A percentile compares a stretch with the other conserved stretches of the same genome.
These are phyloP conservation scores for Genyomyrus donnyi DNA, from an alignment of 2,113 vertebrate genomes.

Conservation along the genomic window DNA sequence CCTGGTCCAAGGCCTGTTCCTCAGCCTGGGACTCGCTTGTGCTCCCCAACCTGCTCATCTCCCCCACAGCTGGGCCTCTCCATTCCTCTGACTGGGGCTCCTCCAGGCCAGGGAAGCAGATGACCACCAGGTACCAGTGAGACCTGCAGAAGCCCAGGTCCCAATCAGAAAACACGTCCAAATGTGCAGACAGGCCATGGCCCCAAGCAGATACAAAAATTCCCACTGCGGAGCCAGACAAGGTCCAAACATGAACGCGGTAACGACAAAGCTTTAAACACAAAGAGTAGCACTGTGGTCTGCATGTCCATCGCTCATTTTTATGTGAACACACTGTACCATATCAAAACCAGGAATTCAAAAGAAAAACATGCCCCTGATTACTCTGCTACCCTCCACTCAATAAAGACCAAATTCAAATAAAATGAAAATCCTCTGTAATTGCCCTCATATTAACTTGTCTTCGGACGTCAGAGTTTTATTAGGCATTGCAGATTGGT, in stretches of 20 bases:
- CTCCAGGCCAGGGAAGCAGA: constrained; percentile 87
- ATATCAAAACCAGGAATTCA: background rate
- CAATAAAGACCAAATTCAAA: background rate
- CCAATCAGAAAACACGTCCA: background rate
- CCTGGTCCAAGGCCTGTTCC: background rate
- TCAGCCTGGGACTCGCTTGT: background rate
- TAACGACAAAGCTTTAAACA: background rate
- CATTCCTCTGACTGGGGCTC: constrained; percentile 56
- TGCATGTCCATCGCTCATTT: background rate
- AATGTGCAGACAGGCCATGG: background rate
- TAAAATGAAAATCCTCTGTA: background rate
- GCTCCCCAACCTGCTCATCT: background rate
- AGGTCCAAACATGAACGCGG: background rate
- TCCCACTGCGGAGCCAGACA: background rate
- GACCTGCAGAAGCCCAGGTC: constrained; percentile 51
- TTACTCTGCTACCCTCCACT: background rate
- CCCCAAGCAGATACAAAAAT: background rate
- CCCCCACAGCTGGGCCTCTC: constrained; percentile 26
- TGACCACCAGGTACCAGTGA: constrained; percentile 88
- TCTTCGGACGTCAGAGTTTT: background rate
- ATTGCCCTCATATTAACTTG: background rate
- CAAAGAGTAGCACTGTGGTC: background rate
- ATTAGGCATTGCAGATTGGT: background rate
- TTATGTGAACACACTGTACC: constrained; percentile 26
- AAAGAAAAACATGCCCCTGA: background rate